A percentile compares a stretch with the other conserved stretches of the same genome.
Evolutionary conservation across 2,797 vertebrate species (phyloP).

Genomic region (Scleropages formosus): DNA sequence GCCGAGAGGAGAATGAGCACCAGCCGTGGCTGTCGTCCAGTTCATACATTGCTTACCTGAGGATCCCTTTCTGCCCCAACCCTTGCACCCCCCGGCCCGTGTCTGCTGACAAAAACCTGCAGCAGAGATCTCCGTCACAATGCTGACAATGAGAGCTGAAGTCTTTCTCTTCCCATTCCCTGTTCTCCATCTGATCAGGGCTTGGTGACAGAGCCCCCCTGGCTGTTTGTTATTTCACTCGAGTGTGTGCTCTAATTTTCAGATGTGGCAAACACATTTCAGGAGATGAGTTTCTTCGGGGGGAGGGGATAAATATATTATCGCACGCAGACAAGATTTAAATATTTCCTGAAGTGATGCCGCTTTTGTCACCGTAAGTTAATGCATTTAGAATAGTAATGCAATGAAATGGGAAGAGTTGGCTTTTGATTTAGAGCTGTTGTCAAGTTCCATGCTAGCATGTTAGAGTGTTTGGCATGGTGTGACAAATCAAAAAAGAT

Average conservation of each 20-base stretch:
- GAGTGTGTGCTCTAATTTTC: slow-evolving; percentile 28
- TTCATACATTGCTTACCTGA: neutral
- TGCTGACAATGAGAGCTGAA: slow-evolving; percentile 28
- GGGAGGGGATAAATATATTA: slow-evolving; percentile 30
- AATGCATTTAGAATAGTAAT: slow-evolving; percentile 37
- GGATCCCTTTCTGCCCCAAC: neutral
- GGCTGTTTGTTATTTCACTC: slow-evolving; percentile 28
- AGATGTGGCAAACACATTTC: slow-evolving; percentile 26
- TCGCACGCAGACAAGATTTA: slow-evolving; percentile 31
- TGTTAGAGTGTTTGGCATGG: slow-evolving; percentile 15
- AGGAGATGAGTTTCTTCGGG: slow-evolving; percentile 17
- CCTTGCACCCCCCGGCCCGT: neutral
- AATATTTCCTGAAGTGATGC: slow-evolving; percentile 43
- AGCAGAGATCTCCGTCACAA: slow-evolving; percentile 12
- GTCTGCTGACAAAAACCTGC: slow-evolving; percentile 1
- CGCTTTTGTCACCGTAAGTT: slow-evolving; percentile 35
- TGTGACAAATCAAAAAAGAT: slow-evolving; percentile 29
- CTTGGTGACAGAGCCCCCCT: neutral
- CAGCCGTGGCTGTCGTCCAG: slow-evolving; percentile 5
- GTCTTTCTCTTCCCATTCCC: slow-evolving; percentile 23
- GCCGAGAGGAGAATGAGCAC: neutral
- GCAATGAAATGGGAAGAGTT: slow-evolving; percentile 23
- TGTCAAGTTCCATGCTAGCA: slow-evolving; percentile 23
- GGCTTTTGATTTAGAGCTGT: slow-evolving; percentile 29
- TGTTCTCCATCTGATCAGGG: slow-evolving; percentile 6